Evolutionary conservation across 2,888 invertebrate species (phyloP), one percentile per base, ranked within the genome.

Genomic region (Ornithoptera alexandrae): DNA sequence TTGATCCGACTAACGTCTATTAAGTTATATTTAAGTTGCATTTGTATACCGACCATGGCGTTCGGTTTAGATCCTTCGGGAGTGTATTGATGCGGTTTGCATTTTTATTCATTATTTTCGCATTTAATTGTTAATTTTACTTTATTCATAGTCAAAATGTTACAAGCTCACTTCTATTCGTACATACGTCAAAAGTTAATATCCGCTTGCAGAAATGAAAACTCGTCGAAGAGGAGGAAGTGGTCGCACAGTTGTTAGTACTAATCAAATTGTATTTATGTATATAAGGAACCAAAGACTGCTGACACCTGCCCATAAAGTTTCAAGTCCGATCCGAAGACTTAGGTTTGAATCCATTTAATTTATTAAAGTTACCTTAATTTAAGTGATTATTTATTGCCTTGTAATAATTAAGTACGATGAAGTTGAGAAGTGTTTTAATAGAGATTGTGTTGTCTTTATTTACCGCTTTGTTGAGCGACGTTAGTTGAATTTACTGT

Each of bases 341-440:
- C 82, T 36, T 82, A 79, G 75, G 82, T 80, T 81, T 73, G 74
- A 74, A 84, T 82, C 81, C 83, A 81, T 77, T 84, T 90, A 89
- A 88, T 89, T 90, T 90, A 90, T 91, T 87, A 81, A 89, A 92
- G 90, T 92, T 92, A 92, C 91, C 91, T 85, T 91, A 87, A 83
- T 76, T 39, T 90, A 89, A 90, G 90, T 79, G 76, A 88, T 88
- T 89, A 90, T 91, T 92, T 91, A 91, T 92, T 91, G 77, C 87
- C 84, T 90, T 87, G 87, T 86, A 81, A 77, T 82, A 84, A 79
- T 76, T 84, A 83, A 83, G 82, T 84, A 82, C 78, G 67, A 73
- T 57, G 65, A 61, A 58, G 39, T 65, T 69, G 61, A 70, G 24
- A 70, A 70, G 73, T 75, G 71, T 74, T 73, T 73, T 73, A 68